Evolutionary conservation across 2,113 vertebrate genomes (phyloP), one percentile per base, ranked within the genome.

Genomic region (Triplophysa rosa): DNA sequence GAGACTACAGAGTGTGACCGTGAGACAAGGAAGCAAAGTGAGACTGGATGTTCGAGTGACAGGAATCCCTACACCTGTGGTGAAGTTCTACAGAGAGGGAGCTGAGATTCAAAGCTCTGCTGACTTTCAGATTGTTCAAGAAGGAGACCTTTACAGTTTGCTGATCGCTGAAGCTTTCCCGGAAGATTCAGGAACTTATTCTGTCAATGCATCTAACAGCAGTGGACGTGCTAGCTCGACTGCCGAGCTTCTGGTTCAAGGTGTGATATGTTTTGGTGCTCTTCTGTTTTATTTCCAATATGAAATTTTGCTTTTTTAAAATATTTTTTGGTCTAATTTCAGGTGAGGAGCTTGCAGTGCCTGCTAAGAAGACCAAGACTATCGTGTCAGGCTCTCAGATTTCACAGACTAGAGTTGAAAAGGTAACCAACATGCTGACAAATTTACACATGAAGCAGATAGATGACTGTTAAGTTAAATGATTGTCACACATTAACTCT

Each of bases 1-100:
- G 91, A 94, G 97, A 90, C 95, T 99, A 88, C 97, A 99, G 88
- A 99, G 95, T 88, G 93, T 94, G 87, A 94, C 95, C 6, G 95
- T 95, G 86, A 95, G 93, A 88, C 97, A 98, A 86, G 96, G 97
- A 92, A 97, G 95, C 93, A 94, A 98, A 94, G 95, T 98, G 81
- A 92, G 93, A 87, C 93, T 99, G 93, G 95, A 96, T 40, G 95
- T 98, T 75, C 92, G 90, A 84, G 96, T 99, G 84, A 95, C 95
- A 78, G 98, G 98, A 89, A 99, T 98, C 95, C 98, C 98, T 88
- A 93, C 95, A 91, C 97, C 98, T 92, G 93, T 94, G 90, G 95
- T 99, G 88, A 98, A 97, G 92, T 99, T 99, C 91, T 97, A 96
- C 90, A 93, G 97, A 90, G 98, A 99, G 24, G 97, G 98, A 92